A percentile compares a stretch with the other conserved stretches of the same genome.
Conservation (phyloP, 2,113 vertebrate species). For the Indicator indicator region DNA sequence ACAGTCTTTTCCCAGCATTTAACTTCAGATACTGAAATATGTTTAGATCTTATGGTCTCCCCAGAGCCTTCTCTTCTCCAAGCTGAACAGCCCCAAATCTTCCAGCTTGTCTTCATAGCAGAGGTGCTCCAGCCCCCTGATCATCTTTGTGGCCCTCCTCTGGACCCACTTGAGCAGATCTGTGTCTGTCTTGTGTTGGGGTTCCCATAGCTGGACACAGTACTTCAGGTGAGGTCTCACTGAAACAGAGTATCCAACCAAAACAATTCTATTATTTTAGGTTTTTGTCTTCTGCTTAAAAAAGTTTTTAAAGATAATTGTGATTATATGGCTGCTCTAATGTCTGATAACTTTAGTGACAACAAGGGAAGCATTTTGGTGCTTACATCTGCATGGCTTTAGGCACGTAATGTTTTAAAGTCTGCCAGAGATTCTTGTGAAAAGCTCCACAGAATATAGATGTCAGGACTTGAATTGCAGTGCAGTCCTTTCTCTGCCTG, state of each 20-base stretch:
- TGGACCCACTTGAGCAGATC: no score
- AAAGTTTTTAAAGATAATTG: neutral
- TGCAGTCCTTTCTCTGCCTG: neutral
- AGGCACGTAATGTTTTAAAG: neutral
- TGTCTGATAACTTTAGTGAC: neutral
- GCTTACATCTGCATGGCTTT: neutral
- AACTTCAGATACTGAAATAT: no score
- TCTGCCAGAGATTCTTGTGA: neutral
- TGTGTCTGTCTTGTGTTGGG: no score
- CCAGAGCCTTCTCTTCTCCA: no score
- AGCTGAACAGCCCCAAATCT: no score
- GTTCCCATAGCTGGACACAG: no score
- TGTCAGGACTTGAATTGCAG: neutral
- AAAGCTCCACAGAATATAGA: neutral
- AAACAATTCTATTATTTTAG: neutral
- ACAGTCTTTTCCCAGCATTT: no score
- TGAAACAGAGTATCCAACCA: neutral
- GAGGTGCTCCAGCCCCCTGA: no score
- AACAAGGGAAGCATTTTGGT: neutral
- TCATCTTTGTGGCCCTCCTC: no score
- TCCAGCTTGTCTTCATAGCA: no score
- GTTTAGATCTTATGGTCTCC: no score
- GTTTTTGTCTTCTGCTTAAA: neutral
- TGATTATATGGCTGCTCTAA: neutral
- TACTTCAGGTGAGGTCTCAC: no score